phyloP scores from a whole-genome alignment of 1,140 invertebrate species.

The Apis cerana region DNA sequence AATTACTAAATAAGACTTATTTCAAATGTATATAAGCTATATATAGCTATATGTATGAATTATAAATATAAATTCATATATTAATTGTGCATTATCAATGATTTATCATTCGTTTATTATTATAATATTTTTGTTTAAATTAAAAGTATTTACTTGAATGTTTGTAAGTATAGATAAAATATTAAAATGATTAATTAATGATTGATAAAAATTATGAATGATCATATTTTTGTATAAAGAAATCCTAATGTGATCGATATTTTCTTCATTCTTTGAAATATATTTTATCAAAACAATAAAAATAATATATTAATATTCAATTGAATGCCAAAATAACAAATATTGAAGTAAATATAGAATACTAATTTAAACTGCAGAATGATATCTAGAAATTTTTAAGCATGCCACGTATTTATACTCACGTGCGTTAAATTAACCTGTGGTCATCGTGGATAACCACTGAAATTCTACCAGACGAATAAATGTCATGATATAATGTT shows the following conservation, averaged over 20 bases:
- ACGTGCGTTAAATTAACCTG: slow-evolving; percentile 43
- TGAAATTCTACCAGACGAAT: slow-evolving; percentile 45
- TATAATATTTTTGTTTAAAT: no score
- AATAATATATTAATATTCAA: background rate
- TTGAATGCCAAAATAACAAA: background rate
- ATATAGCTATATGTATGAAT: no score
- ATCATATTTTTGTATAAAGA: background rate
- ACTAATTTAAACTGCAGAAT: background rate
- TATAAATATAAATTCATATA: no score
- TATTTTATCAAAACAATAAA: background rate
- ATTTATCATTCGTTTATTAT: no score
- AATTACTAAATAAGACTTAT: no score
- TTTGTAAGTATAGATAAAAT: no score
- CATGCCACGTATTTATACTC: slow-evolving; percentile 28
- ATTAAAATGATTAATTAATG: no score
- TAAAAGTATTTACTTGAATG: no score
- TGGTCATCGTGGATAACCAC: slow-evolving; percentile 30
- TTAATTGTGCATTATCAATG: no score
- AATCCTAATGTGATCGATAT: background rate
- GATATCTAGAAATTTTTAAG: slow-evolving; percentile 26
- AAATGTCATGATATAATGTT: slow-evolving; percentile 44
- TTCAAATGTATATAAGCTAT: no score
- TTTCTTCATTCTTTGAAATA: background rate
- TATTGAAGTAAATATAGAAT: no score
- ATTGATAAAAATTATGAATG: no score